These are phyloP conservation scores for Cephonodes hylas DNA, from an alignment of 2,888 invertebrate genomes.

Conservation along the genomic window DNA sequence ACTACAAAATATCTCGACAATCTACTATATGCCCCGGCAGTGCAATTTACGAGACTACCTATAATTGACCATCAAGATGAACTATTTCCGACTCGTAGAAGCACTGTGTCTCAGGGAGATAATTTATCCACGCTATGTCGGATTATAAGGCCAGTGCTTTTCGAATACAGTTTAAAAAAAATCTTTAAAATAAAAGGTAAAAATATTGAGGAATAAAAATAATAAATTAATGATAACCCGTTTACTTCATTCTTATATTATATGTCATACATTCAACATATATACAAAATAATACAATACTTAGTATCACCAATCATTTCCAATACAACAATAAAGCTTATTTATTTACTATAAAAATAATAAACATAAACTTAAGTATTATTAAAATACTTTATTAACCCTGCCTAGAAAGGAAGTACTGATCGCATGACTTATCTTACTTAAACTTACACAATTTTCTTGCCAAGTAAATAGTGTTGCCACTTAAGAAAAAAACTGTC, in stretches of 20 bases:
- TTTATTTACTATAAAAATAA: not conserved
- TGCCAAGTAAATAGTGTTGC: not conserved
- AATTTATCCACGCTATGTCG: too few species aligned
- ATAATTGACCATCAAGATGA: too few species aligned
- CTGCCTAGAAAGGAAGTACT: not conserved
- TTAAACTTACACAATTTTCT: not conserved
- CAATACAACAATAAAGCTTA: conserved; percentile 1
- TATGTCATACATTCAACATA: not conserved
- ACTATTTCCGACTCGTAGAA: too few species aligned
- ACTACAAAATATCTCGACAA: too few species aligned
- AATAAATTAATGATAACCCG: not conserved
- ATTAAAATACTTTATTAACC: not conserved
- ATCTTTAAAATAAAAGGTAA: too few species aligned
- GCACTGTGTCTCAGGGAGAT: too few species aligned
- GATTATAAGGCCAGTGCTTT: too few species aligned
- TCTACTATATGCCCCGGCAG: too few species aligned
- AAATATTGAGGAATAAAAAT: not conserved
- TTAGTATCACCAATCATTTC: not conserved
- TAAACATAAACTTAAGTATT: not conserved
- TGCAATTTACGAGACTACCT: too few species aligned
- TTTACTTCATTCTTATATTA: not conserved
- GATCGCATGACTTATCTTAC: not conserved
- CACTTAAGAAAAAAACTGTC: not conserved
- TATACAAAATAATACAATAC: conserved; percentile 7
- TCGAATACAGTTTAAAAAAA: too few species aligned